phyloP scores from a whole-genome alignment of 2,797 vertebrate species.

The Lepus townsendii region DNA sequence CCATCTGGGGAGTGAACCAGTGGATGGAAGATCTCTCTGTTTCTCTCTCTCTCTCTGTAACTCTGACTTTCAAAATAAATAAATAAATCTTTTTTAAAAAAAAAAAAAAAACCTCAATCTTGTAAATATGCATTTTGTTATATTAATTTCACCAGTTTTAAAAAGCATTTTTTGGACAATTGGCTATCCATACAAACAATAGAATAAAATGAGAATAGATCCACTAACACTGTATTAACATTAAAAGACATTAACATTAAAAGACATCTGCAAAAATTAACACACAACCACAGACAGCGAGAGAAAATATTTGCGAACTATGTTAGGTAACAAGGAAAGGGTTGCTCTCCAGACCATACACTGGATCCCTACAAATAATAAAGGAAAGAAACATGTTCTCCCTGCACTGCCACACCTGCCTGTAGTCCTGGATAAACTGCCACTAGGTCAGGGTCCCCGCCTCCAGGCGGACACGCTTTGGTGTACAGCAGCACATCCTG shows the following conservation, averaged over 20 bases:
- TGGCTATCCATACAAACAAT: background rate
- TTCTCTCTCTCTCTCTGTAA: no score
- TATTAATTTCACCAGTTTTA: background rate
- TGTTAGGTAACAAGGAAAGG: background rate
- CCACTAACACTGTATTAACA: background rate
- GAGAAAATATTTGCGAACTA: background rate
- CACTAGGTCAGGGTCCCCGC: background rate
- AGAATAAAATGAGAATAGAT: conserved; percentile 35
- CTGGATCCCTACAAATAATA: background rate
- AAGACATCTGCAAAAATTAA: background rate
- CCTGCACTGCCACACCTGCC: background rate
- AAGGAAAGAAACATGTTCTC: background rate
- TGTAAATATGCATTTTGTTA: no score
- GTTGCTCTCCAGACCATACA: background rate
- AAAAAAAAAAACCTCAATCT: no score
- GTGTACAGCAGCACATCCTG: background rate
- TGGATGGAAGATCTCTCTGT: no score
- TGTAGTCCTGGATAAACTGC: background rate
- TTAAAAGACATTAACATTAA: background rate
- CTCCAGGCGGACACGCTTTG: background rate
- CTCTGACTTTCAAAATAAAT: no score
- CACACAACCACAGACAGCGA: background rate
- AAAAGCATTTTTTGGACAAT: background rate
- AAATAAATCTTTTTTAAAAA: no score
- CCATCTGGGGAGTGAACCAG: no score